Conservation (phyloP, 1,140 invertebrate genomes). For the Aricia agestis region DNA sequence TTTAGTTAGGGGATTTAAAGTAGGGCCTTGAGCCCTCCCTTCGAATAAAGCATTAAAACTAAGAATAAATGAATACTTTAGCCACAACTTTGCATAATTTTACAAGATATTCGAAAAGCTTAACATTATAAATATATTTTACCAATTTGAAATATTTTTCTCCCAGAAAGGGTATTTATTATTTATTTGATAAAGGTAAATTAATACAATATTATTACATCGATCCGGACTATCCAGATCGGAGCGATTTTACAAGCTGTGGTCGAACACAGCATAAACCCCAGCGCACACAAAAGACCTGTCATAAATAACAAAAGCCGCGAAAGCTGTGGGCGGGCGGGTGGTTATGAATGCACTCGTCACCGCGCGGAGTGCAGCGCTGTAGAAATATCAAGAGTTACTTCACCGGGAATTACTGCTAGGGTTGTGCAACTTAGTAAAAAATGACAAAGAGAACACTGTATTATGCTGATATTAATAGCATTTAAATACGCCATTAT, state of each 20-base stretch:
- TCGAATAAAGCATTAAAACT: neutral
- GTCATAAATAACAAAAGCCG: slow-evolving; percentile 8
- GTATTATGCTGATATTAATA: no score
- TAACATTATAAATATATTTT: neutral
- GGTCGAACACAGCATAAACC: neutral
- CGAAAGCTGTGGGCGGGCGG: neutral
- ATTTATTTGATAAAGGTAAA: no score
- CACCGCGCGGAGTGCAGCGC: slow-evolving; percentile 1
- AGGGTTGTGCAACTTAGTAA: neutral
- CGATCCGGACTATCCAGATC: neutral
- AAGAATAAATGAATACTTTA: neutral
- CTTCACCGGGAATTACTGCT: slow-evolving; percentile 13
- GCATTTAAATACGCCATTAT: no score
- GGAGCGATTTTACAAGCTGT: neutral
- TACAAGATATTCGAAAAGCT: neutral
- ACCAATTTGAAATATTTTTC: neutral
- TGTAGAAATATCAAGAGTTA: slow-evolving; percentile 14
- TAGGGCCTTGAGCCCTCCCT: neutral
- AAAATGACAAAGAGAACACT: no score
- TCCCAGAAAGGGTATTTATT: neutral
- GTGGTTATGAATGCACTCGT: slow-evolving; percentile 12
- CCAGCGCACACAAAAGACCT: neutral
- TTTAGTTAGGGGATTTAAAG: neutral
- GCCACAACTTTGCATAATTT: neutral
- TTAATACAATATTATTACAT: no score